These are phyloP conservation scores for Caenorhabditis macrosperma DNA, from an alignment of 2,888 invertebrate genomes.

Conservation along the genomic window DNA sequence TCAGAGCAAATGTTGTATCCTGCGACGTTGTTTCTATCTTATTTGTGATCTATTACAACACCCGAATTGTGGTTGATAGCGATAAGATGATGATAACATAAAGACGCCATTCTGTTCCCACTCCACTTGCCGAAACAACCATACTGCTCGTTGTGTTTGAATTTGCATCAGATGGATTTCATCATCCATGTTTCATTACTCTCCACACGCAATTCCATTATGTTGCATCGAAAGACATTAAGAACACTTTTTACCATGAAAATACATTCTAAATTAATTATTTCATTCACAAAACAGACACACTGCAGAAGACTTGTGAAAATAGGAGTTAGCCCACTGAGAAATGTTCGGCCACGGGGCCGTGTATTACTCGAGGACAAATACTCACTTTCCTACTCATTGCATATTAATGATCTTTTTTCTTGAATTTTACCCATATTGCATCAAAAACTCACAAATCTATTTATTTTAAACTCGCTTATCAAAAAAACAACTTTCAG, in stretches of 20 bases:
- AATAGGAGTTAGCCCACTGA: no score
- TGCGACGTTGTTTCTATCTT: background rate
- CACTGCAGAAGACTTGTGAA: no score
- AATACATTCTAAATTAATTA: background rate
- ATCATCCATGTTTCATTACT: constrained; percentile 34
- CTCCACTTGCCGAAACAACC: background rate
- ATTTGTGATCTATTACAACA: constrained; percentile 36
- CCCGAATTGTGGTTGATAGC: constrained; percentile 27
- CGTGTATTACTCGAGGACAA: constrained; percentile 42
- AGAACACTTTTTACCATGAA: background rate
- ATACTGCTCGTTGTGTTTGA: background rate
- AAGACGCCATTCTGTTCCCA: constrained; percentile 24
- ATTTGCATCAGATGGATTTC: constrained; percentile 21
- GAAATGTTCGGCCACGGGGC: constrained; percentile 1
- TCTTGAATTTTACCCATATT: background rate
- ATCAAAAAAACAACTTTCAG: background rate
- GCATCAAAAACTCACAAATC: no score
- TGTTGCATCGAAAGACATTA: no score
- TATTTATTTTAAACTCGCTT: no score
- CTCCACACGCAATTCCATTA: background rate
- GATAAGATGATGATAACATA: constrained; percentile 44
- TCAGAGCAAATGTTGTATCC: no score
- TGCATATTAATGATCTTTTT: no score
- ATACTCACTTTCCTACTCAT: background rate
- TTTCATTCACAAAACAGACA: background rate